Base-by-base conservation (phyloP, 2,888 invertebrate genomes). In the Caenorhabditis plicata region DNA sequence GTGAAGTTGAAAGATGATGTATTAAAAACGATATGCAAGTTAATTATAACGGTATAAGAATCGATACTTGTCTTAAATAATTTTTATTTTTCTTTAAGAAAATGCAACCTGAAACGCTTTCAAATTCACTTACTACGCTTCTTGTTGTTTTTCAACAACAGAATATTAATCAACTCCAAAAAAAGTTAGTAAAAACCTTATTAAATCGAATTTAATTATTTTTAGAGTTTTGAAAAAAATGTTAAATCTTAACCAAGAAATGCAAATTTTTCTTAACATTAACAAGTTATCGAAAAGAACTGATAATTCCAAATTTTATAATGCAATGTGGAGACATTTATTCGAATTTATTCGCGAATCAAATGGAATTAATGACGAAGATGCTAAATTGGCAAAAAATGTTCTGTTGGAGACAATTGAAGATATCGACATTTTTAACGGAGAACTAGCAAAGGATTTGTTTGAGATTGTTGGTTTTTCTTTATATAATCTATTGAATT, bases 71-170 rank as follows among this genome's bases (percentile, higher is more conserved):
- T 20, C 17, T 8, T 26, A 17, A 27, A 8, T 29, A 4, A 5
- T 46, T 44, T 32, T 23, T 8, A 22, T 27, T 35, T 15, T 36
- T 31, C 4, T 32, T 64, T 32, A 48, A 75, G 72, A 78, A 79
- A 64, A 33, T 78, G 20, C 52, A 62, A 9, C 4, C 48, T 4
- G 56, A 57, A 4, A 62, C 66, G 32, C 39, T 74, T 8, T 32
- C 56, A 9, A 51, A 50, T 5, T 57, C 69, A 1, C 38, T 79
- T 22, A 54, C 74, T n/a, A 73, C 78, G 2, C 54, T 72, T 1
- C 47, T 70, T 27, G 75, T 80, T n/a, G 40, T 79, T 15, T 75
- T 74, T 40, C 77, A 79, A 43, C 67, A 68, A 17, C 78, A 79
- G 46, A 58, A 47, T 4, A 48, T 79, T 11, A 43, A 61, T 9